These are phyloP conservation scores for Platycheirus rosarum DNA, from an alignment of 2,888 invertebrate genomes.

Conservation along the genomic window DNA sequence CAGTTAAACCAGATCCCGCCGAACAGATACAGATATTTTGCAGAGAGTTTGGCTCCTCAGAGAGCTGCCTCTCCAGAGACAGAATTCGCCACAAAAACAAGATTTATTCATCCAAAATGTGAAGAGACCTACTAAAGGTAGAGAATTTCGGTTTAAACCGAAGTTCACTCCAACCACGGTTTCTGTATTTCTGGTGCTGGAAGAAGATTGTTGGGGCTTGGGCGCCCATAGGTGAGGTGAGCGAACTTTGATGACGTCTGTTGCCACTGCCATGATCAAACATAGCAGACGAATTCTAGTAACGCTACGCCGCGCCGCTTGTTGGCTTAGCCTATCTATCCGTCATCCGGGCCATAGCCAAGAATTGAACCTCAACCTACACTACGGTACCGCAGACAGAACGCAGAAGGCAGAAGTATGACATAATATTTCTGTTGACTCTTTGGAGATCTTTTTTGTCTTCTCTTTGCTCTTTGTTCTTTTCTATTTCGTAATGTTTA, in stretches of 20 bases:
- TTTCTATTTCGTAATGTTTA: slow-evolving; percentile 49
- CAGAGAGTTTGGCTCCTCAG: slow-evolving; percentile 30
- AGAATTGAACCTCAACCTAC: slow-evolving; percentile 53
- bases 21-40: slow-evolving; percentile 35
- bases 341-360: not conserved
- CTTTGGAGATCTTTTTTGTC: slow-evolving; percentile 21
- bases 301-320: not conserved
- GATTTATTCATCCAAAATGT: slow-evolving; percentile 16
- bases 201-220: slow-evolving; percentile 55
- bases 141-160: not conserved
- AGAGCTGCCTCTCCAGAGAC: slow-evolving; percentile 33
- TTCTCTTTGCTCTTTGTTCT: slow-evolving; percentile 3
- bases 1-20: slow-evolving; percentile 64
- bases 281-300: slow-evolving; percentile 42
- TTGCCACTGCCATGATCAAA: slow-evolving; percentile 45
- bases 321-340: slow-evolving; percentile 18
- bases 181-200: not conserved
- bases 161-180: not conserved
- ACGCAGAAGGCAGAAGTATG: no score
- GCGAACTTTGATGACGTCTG: slow-evolving; percentile 72
- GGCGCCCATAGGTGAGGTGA: slow-evolving; percentile 60
- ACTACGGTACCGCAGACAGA: slow-evolving; percentile 60
- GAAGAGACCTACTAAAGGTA: slow-evolving; percentile 16
- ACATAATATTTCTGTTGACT: slow-evolving; percentile 69
- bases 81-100: slow-evolving; percentile 12